phyloP scores from a whole-genome alignment of 2,888 invertebrate species.

The Arctia plantaginis region DNA sequence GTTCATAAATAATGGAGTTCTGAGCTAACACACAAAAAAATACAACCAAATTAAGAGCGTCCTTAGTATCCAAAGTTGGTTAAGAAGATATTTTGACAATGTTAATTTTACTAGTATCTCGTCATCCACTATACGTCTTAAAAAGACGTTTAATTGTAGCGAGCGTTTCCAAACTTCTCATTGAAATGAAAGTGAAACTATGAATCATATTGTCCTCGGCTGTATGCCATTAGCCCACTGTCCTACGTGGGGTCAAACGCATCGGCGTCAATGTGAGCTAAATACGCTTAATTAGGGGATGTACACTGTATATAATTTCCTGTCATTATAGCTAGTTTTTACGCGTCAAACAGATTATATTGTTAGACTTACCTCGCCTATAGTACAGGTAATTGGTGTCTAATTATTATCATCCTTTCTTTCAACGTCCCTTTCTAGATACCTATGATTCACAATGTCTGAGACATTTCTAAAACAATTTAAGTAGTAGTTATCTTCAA shows the following conservation, averaged over 20 bases:
- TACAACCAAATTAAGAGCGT: neutral
- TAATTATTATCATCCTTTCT: neutral
- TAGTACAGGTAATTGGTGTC: conserved; percentile 4
- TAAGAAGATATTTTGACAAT: neutral
- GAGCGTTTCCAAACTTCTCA: neutral
- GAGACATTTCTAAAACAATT: neutral
- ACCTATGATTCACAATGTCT: neutral
- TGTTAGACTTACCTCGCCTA: conserved; percentile 8
- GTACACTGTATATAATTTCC: conserved; percentile 58
- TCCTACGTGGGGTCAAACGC: conserved; percentile 61
- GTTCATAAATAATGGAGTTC: neutral
- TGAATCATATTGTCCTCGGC: conserved; percentile 49
- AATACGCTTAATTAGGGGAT: conserved; percentile 69
- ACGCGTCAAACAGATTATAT: conserved; percentile 24
- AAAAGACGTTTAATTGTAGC: neutral
- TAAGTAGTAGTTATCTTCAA: neutral
- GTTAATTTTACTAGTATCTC: neutral
- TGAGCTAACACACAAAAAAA: neutral
- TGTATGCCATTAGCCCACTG: conserved; percentile 57
- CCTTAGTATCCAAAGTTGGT: neutral
- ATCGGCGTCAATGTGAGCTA: conserved; percentile 64
- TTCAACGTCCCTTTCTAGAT: neutral
- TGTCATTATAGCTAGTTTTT: conserved; percentile 48
- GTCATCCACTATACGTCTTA: neutral
- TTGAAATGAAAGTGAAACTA: conserved; percentile 30